phyloP scores from a whole-genome alignment of 2,113 vertebrate species.

The Oncorhynchus tshawytscha region DNA sequence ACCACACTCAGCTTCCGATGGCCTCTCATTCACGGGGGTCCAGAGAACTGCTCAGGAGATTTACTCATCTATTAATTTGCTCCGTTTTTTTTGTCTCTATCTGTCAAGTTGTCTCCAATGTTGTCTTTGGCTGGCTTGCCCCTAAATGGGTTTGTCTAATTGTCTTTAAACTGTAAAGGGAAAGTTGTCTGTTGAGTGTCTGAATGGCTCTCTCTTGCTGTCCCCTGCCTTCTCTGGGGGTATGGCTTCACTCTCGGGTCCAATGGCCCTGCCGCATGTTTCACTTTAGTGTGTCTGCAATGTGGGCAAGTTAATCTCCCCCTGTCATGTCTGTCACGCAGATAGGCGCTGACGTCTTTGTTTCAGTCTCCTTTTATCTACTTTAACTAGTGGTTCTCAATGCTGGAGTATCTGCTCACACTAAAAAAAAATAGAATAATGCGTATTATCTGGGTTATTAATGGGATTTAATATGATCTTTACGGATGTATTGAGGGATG shows the following conservation, averaged over 20 bases:
- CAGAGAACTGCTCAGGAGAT: conserved; percentile 29
- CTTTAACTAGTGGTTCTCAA: conserved; percentile 25
- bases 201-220: conserved; percentile 33
- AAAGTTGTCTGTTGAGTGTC: conserved; percentile 51
- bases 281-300: conserved; percentile 70
- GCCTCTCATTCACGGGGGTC: not conserved
- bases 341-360: conserved; percentile 56
- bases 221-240: conserved; percentile 51
- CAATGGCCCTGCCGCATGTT: conserved; percentile 55
- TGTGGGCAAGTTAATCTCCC: conserved; percentile 71
- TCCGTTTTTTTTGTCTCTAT: conserved; percentile 21
- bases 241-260: conserved; percentile 63
- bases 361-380: conserved; percentile 23
- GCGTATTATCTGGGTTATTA: not conserved
- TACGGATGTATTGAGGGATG: conserved; percentile 3
- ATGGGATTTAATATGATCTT: too few species aligned
- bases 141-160: conserved; percentile 13
- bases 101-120: conserved; percentile 21
- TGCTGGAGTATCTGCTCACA: conserved; percentile 17
- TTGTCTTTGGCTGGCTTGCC: conserved; percentile 31
- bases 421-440: conserved; percentile 13
- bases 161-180: conserved; percentile 3
- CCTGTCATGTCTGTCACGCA: conserved; percentile 64
- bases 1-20: not conserved
- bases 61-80: conserved; percentile 19